Conservation (phyloP, 2,113 vertebrate species). For the Ochotona curzoniae region DNA sequence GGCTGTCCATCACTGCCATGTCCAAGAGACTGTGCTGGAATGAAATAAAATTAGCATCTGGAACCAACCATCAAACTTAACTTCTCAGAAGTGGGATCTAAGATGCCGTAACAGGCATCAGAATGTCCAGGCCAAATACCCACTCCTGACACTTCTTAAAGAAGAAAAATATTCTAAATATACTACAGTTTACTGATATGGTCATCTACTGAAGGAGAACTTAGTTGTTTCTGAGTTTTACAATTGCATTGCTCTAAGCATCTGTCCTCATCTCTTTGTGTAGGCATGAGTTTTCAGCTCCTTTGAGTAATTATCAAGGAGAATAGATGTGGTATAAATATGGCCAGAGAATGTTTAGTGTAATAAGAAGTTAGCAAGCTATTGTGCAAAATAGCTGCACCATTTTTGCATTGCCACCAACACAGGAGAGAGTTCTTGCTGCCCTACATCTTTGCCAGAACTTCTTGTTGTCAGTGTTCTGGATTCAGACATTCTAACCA, state of each 20-base stretch:
- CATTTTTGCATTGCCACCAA: not conserved
- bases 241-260: not conserved
- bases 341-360: not conserved
- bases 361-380: not conserved
- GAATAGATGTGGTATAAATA: not conserved
- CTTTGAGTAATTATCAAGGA: not conserved
- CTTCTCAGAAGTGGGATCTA: too few species aligned
- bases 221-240: not conserved
- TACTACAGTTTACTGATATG: not conserved
- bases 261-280: not conserved
- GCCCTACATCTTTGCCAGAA: not conserved
- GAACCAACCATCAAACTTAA: too few species aligned
- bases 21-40: too few species aligned
- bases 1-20: too few species aligned
- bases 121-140: too few species aligned
- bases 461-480: not conserved
- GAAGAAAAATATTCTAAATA: not conserved
- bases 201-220: not conserved
- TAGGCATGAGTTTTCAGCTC: not conserved
- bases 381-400: not conserved
- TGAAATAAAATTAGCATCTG: too few species aligned
- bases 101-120: too few species aligned
- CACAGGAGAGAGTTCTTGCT: not conserved
- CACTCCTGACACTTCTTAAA: not conserved
- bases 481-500: not conserved